Conservation (phyloP, 2,888 invertebrate species). For the Phrixothrix hirtus region DNA sequence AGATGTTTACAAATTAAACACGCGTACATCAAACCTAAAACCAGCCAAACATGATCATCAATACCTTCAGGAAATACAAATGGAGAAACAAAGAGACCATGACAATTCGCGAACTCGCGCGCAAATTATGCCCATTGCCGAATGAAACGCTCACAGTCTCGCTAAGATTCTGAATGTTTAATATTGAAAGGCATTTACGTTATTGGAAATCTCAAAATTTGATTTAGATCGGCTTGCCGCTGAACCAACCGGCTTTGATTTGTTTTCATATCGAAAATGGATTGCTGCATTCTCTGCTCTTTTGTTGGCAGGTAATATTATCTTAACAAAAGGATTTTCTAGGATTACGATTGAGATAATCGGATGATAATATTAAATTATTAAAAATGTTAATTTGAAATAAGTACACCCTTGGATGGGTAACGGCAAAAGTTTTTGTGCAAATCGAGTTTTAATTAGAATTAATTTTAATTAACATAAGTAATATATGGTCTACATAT, state of each 20-base stretch:
- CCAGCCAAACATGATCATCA: constrained; percentile 26
- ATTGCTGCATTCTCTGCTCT: constrained; percentile 11
- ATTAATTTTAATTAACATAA: too few species aligned
- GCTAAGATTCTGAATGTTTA: constrained; percentile 31
- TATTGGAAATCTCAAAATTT: constrained; percentile 33
- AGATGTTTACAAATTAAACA: constrained; percentile 27
- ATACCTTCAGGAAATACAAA: constrained; percentile 28
- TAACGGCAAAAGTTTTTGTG: too few species aligned
- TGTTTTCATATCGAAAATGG: constrained; percentile 23
- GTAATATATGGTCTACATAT: too few species aligned
- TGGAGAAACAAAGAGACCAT: constrained; percentile 27
- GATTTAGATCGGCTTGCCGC: constrained; percentile 25
- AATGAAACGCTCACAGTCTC: constrained; percentile 23
- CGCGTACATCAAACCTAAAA: constrained; percentile 25
- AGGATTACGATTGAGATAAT: too few species aligned
- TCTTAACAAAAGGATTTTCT: not conserved
- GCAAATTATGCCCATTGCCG: constrained; percentile 18
- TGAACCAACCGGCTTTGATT: constrained; percentile 19
- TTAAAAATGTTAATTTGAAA: too few species aligned
- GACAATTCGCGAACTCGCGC: constrained; percentile 19
- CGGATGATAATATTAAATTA: too few species aligned
- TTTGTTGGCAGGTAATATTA: not conserved
- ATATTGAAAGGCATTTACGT: constrained; percentile 30
- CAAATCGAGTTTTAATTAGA: too few species aligned
- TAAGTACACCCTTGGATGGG: too few species aligned